These are phyloP conservation scores for Porphyrio hochstetteri DNA, from an alignment of 2,113 vertebrate species.

Conservation along the genomic window DNA sequence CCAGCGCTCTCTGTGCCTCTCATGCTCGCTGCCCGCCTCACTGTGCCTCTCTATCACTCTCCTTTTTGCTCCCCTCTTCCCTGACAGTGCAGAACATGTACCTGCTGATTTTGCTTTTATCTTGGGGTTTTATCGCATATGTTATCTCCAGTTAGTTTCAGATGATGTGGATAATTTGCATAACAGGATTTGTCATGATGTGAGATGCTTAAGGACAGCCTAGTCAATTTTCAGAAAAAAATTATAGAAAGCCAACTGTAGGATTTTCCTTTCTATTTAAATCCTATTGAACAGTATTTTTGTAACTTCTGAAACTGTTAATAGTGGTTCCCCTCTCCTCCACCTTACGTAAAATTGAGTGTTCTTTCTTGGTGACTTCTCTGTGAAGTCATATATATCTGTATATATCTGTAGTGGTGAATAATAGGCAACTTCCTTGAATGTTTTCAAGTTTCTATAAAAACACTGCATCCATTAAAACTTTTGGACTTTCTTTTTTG, in stretches of 20 bases:
- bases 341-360: background rate
- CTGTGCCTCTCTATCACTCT: fast-evolving
- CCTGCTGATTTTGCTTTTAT: background rate
- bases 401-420: background rate
- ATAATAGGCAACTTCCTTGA: background rate
- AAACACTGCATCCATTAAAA: background rate
- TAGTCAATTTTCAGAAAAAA: background rate
- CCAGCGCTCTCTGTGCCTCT: background rate
- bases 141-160: background rate
- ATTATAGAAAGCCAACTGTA: background rate
- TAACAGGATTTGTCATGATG: background rate
- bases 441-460: background rate
- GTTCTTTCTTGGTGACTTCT: background rate
- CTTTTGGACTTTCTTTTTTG: background rate
- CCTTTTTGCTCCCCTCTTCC: background rate
- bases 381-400: too few relatives aligned
- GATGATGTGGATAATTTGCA: background rate
- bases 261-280: background rate
- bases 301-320: background rate
- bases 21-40: fast-evolving
- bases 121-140: background rate
- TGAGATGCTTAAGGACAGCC: background rate
- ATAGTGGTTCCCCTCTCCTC: background rate
- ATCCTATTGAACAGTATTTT: background rate
- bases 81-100: background rate